Evolutionary conservation across 53 echinoderm and acorn worm genomes (phyloP), one percentile per base, ranked within the genome.

Genomic region (Paracentrotus lividus): DNA sequence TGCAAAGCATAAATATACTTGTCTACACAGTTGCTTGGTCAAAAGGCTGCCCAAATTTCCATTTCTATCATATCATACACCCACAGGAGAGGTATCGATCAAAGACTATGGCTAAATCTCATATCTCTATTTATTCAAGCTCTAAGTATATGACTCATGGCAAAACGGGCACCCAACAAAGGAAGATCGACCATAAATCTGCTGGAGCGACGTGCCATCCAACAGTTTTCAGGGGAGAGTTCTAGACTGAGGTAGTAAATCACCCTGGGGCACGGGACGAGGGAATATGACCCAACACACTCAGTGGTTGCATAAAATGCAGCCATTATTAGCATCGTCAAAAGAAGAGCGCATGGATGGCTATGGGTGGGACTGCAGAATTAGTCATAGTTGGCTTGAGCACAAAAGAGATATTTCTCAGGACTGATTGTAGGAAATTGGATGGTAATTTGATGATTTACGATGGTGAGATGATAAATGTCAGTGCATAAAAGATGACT

Each of bases 241-340:
- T 72, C 40, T 72, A 32, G 40, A 40, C 72, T 15, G 40, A 6
- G 36, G 16, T 6, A 72, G 38, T 36, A 18, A 72, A 72, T 72
- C 21, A 72, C 40, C 72, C 72, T 14, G 40, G 72, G 72, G 72
- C 72, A 72, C 9, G 1, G 57, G 67, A 67, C 21, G 72, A 32
- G 72, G 18, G 72, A 72, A 72, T 72, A 72, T 72, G 72, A 72
- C 72, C 72, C 40, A 31, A 1, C 64, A 31, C 64, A 64, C 64
- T 64, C 72, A 21, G 72, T 72, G 72, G 72, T 72, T 72, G 72
- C 72, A 36, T 72, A 38, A 36, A 72, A 72, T 72, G 72, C 72
- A 72, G 47, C 85, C 85, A 47, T 51, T 47, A 85, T 85, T 51
- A 85, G 47, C 85, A 85, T 85, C 85, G 29, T 85, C 85, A 85